These are phyloP conservation scores for Physella acuta DNA, from an alignment of 1,140 invertebrate genomes.

Conservation along the genomic window DNA sequence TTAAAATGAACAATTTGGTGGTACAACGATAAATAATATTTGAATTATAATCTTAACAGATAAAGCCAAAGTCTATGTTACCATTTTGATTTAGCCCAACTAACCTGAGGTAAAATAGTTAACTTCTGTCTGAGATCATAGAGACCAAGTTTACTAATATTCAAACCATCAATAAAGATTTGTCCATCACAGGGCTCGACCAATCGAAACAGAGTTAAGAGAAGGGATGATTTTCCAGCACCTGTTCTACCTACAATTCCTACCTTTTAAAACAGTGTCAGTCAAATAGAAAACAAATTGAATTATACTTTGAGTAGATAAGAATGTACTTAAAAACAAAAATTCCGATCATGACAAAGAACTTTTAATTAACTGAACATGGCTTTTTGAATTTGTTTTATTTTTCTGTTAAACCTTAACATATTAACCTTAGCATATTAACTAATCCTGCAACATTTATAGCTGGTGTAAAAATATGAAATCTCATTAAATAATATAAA, in stretches of 20 bases:
- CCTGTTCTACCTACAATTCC: constrained; percentile 27
- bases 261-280: not conserved
- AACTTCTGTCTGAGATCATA: constrained; percentile 22
- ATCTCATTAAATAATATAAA: no score
- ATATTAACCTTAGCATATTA: no score
- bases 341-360: no score
- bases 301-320: no score
- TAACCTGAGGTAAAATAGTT: constrained; percentile 29
- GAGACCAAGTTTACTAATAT: constrained; percentile 22
- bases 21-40: not conserved
- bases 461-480: no score
- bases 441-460: no score
- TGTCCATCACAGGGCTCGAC: constrained; percentile 18
- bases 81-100: not conserved
- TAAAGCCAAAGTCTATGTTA: not conserved
- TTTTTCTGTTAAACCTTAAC: no score
- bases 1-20: constrained; percentile 28
- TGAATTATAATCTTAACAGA: not conserved
- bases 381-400: no score
- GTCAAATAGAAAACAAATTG: not conserved
- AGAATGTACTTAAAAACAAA: constrained; percentile 56
- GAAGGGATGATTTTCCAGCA: constrained; percentile 25
- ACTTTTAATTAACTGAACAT: no score
- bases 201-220: constrained; percentile 24
- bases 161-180: constrained; percentile 21